Base-by-base conservation (phyloP, 1,140 invertebrate species). In the Meloidogyne hapla region DNA sequence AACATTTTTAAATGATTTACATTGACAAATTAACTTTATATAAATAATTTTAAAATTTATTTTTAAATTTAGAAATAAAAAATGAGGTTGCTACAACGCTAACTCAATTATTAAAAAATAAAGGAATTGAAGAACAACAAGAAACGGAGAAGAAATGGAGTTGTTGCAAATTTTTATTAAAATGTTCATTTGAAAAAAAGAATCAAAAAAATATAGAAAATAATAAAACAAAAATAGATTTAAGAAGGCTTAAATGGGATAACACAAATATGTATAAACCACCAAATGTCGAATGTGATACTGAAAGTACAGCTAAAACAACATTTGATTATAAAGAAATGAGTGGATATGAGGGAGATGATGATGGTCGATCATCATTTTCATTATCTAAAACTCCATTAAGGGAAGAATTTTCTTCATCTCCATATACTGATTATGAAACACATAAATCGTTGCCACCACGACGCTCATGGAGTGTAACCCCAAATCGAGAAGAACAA, bases 221-320 rank as follows among this genome's bases (percentile, higher is more conserved):
- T 48, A 48, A 56, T 56, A n/a, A 56, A 56, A 56, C 48, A 56
- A 56, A 56, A 21, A 56, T 56, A n/a, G 48, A 56, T 56, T 56
- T 56, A n/a, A 56, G 18, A 56, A 56, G 48, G n/a, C 18, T 56
- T 56, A 56, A 56, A 56, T 56, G 48, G 48, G 48, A 56, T 21
- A n/a, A 56, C 18, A 56, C 48, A 56, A 56, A 4, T 8, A n/a
- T 56, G n/a, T 18, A 56, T n/a, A 56, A 56, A 56, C 48, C 48
- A n/a, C 4, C 18, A n/a, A n/a, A n/a, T 56, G 8, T 56, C n/a
- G 48, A 56, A 21, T 56, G 48, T 56, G 48, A 56, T n/a, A 56
- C 48, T 0, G 48, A 56, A 56, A 56, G n/a, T 56, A 56, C n/a
- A 56, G 48, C 18, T 56, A 56, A 56, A 56, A 1, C 18, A 56